Conservation (phyloP, 2,888 invertebrate species). For the Allolobophora icterica region DNA sequence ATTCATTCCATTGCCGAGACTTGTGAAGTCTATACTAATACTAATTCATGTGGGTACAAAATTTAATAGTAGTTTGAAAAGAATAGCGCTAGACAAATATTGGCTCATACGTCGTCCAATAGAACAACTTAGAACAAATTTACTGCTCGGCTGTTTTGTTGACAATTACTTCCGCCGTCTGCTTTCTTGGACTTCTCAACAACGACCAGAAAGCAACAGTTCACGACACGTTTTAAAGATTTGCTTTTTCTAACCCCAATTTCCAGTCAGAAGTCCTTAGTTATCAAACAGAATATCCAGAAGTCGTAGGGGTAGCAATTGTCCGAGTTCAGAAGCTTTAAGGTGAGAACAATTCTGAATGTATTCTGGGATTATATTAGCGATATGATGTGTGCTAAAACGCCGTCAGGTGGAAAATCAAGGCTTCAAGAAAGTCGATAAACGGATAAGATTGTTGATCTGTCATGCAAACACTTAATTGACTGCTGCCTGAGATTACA, state of each 20-base stretch:
- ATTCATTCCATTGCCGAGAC: too few relatives aligned
- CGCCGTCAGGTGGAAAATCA: too few relatives aligned
- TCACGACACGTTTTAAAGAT: not conserved
- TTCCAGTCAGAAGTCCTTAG: not conserved
- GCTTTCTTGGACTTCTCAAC: not conserved
- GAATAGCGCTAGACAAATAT: not conserved
- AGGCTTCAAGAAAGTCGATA: too few relatives aligned
- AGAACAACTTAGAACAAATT: not conserved
- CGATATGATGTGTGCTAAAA: not conserved
- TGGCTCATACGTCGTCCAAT: not conserved
- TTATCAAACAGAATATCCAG: not conserved
- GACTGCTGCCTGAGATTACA: not conserved
- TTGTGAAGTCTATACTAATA: too few relatives aligned
- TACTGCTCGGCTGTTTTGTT: not conserved
- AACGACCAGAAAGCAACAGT: not conserved
- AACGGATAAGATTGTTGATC: too few relatives aligned
- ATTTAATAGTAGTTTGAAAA: not conserved
- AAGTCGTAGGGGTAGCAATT: not conserved
- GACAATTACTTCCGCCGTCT: conserved; percentile 25
- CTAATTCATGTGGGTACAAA: too few relatives aligned
- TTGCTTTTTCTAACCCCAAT: not conserved
- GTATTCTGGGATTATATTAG: not conserved
- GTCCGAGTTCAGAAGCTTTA: not conserved
- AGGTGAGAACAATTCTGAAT: not conserved
- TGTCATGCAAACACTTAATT: too few relatives aligned